Evolutionary conservation across 2,888 invertebrate species (phyloP), one percentile per base, ranked within the genome.

Genomic region (Trachelus tabidus): DNA sequence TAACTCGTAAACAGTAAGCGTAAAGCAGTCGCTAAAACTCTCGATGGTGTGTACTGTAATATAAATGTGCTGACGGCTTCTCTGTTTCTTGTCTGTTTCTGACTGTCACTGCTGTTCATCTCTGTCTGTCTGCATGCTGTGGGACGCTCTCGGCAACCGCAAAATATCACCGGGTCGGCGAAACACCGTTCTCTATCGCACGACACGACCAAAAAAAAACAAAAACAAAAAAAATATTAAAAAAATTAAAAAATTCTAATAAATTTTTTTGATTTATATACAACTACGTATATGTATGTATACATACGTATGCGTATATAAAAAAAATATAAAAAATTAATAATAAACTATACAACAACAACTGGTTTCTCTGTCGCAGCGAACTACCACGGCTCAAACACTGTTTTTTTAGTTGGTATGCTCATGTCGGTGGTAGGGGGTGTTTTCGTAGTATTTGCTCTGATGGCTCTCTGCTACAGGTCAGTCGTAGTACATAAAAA

Each of bases 401-500:
- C 97, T 94, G 97, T 97, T 94, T 97, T 97, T 95, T 96, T 98
- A 95, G 98, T 98, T 94, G 97, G 96, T 95, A 97, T 97, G 94
- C 97, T 98, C 95, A 98, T 98, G 96, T 97, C 97, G 95, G 97
- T 98, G 95, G 98, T 98, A 95, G 98, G 98, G 96, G 97, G 98
- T 95, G 98, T 98, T 95, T 98, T 98, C 96, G 96, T 98, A 95
- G 95, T 97, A 95, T 98, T 98, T 96, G 97, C 98, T 94, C 96
- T 97, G 95, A 96, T 98, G 96, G 98, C 98, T 95, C 96, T 98
- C 95, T 98, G 98, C 97, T 98, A 98, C 97, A 97, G 98, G 97
- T 97, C 97, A 97, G 97, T 97, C 95, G 97, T 97, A 96, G 97
- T 97, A 96, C 97, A 97, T 97, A 97, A 97, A 97, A 97, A 97